Evolutionary conservation across 2,888 invertebrate genomes (phyloP), one percentile per base, ranked within the genome.

Genomic region (Plusia festucae): DNA sequence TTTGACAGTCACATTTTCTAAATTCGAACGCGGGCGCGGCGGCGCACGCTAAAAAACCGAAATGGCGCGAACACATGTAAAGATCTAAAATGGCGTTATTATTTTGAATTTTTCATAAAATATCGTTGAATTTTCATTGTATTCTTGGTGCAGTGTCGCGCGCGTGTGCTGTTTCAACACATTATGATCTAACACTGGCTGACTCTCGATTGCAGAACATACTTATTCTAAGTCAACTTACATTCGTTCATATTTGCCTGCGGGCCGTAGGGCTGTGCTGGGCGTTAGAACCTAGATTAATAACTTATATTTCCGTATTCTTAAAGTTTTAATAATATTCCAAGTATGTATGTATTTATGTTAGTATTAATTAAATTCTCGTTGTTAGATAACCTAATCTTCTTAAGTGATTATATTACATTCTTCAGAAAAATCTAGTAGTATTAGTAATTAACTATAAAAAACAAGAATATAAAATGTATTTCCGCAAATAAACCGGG

Each of bases 231-330:
- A 95, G 94, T 95, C 95, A 94, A 94, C 94, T 95, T 93, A 95
- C 95, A 95, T 94, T 95, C 95, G 95, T 95, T 95, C 95, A 95
- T 95, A 95, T 95, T 95, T 94, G 95, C 95, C 94, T 95, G 94
- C 91, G 90, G 91, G 93, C 87, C 91, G 80, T 95, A 95, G 95
- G 95, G 95, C 88, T 95, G 94, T 79, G 89, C 91, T 89, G 82
- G 85, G 88, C 80, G 79, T 87, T 89, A 90, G 90, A 85, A 83
- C 84, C 79, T 81, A 82, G 82, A 78, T 81, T 73, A 65, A 70
- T 66, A 69, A 68, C 63, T 69, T 67, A 66, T 55, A 44, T 68
- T 77, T 66, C 68, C 69, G 77, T 73, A 71, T 73, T 76, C 74
- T 77, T 64, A 16, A 5, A 40, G n/a, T 13, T 13, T n/a, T n/a